Conservation (phyloP, 2,888 invertebrate species). For the Drosophila mettleri region DNA sequence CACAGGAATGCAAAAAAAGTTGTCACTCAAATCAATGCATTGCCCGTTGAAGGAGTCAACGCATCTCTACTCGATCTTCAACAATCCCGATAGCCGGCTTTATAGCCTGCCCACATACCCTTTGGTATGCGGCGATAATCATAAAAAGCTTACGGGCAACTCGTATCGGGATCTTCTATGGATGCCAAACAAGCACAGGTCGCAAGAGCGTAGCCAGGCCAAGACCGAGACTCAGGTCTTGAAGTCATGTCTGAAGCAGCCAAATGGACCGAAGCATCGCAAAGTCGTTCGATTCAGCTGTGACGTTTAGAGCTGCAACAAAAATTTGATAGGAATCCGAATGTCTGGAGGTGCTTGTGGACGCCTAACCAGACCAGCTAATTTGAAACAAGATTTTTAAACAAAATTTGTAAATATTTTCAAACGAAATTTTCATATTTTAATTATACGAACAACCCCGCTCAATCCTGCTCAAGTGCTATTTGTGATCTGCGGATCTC, state of each 20-base stretch:
- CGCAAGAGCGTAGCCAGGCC: neutral
- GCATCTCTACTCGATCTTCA: constrained; percentile 9
- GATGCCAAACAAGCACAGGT: neutral
- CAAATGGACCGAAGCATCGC: neutral
- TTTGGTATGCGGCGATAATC: too few species aligned
- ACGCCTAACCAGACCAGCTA: too few species aligned
- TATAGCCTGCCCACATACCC: neutral
- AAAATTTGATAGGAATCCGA: neutral
- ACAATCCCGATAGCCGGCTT: neutral
- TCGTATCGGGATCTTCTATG: neutral
- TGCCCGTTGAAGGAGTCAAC: neutral
- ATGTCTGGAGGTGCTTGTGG: neutral
- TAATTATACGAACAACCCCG: neutral
- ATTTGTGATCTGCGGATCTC: neutral
- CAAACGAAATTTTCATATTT: neutral
- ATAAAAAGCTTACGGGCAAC: neutral
- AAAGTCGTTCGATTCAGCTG: constrained; percentile 17
- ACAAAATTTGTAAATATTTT: constrained; percentile 9
- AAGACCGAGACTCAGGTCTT: neutral
- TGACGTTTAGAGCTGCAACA: neutral
- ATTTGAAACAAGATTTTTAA: neutral
- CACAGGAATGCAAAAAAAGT: constrained; percentile 3
- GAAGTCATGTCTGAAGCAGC: constrained; percentile 17
- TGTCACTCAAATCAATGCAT: neutral
- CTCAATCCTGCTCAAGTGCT: too few species aligned